phyloP scores from a whole-genome alignment of 2,113 vertebrate species.

The Alectura lathami region DNA sequence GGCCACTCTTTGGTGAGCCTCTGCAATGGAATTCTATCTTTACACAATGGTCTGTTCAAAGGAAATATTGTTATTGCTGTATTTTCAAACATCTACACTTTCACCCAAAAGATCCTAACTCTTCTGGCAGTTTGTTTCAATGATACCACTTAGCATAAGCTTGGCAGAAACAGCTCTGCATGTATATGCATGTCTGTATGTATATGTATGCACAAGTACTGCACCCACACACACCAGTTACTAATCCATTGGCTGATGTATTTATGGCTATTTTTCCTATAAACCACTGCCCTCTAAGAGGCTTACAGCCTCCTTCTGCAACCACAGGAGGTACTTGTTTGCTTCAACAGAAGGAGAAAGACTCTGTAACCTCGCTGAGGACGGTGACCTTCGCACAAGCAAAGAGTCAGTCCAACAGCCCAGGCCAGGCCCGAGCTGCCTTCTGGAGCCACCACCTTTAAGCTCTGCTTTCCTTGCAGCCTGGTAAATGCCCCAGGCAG shows the following conservation, averaged over 20 bases:
- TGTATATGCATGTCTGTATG: constrained; percentile 46
- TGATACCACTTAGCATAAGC: constrained; percentile 47
- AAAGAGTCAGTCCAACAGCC: background rate
- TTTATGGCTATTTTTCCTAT: constrained; percentile 58
- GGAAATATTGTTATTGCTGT: background rate
- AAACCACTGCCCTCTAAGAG: constrained; percentile 47
- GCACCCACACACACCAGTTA: constrained; percentile 35
- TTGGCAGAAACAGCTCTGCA: constrained; percentile 22
- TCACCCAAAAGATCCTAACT: constrained; percentile 65
- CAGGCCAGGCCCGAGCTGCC: background rate
- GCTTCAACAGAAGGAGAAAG: background rate
- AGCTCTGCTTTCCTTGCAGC: background rate
- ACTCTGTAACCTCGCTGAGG: background rate
- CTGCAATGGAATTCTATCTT: background rate
- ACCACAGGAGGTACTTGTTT: background rate
- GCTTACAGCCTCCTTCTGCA: constrained; percentile 19
- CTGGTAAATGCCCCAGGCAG: background rate
- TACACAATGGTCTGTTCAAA: background rate
- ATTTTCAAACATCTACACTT: constrained; percentile 48
- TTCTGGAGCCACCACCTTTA: background rate
- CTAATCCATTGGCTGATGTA: constrained; percentile 55
- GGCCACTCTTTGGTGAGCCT: background rate
- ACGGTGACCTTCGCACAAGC: background rate
- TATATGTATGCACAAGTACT: constrained; percentile 44
- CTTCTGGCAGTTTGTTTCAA: constrained; percentile 48